phyloP scores from a whole-genome alignment of 2,797 vertebrate species.

The Falco rusticolus region DNA sequence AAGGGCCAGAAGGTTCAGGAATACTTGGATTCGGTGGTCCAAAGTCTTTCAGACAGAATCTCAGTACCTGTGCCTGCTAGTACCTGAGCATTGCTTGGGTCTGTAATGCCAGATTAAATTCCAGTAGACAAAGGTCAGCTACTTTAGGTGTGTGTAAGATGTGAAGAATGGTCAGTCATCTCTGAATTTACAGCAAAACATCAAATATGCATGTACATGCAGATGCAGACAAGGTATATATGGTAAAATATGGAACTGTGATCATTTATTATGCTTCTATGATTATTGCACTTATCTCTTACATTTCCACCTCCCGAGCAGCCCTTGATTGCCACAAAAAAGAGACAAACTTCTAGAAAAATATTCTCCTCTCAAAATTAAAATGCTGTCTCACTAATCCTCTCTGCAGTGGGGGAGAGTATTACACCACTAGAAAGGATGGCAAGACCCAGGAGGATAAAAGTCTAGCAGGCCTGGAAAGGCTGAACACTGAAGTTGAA shows the following conservation, averaged over 20 bases:
- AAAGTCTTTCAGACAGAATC: background rate
- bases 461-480: background rate
- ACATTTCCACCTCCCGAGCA: background rate
- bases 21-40: background rate
- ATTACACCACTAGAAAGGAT: background rate
- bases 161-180: background rate
- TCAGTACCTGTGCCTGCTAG: background rate
- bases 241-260: background rate
- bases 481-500: background rate
- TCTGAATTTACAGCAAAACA: constrained; percentile 2
- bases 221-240: background rate
- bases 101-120: background rate
- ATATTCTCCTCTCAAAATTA: background rate
- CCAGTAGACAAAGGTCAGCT: background rate
- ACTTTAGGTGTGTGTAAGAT: background rate
- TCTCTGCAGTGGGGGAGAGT: background rate
- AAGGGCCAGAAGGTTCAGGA: background rate
- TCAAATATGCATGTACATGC: background rate
- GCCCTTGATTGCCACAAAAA: background rate
- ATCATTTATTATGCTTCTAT: constrained; percentile 12
- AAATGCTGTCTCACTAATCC: background rate
- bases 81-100: background rate
- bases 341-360: background rate
- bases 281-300: background rate
- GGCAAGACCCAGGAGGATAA: background rate